Base-by-base conservation (phyloP, 2,113 vertebrate species). In the Thomomys bottae region DNA sequence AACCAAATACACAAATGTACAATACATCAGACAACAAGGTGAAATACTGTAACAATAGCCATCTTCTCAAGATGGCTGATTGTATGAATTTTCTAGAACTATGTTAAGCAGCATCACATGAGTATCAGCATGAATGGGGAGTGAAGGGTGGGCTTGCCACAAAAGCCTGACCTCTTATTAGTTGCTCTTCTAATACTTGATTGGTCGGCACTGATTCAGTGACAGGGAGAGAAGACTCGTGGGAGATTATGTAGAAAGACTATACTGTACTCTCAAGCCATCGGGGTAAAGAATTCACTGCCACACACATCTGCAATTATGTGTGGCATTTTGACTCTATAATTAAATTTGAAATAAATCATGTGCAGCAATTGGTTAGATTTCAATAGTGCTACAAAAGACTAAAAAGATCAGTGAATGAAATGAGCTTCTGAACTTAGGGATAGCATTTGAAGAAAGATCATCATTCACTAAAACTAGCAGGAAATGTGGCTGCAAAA, bases 311-410 rank as follows among this genome's bases (percentile, higher is more conserved):
- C 75, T 63, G 75, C 88, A 94, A 96, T 94, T 95, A 83, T 63
- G 92, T 75, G 83, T 94, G 92, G 88, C 91, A 94, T 94, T 96
- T 92, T 95, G 79, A 67, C 71, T 95, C 94, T 90, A 61, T 93
- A 95, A 95, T 92, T 96, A 96, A 93, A 95, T 93, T 96, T 75
- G 92, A 95, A 95, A 96, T 94, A 94, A 96, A 90, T 92, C 90
- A 88, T 70, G 90, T 83, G 83, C 80, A 79, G 87, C 92, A 95
- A 93, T 92, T 93, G 78, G 92, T 90, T 94, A 92, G 88, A 92
- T 96, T 96, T 96, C 94, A 96, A 93, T 88, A 84, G 80, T 91
- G 59, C 71, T 88, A 80, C 71, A 83, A 86, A 91, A 90, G 89
- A 79, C 32, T 38, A 49, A 87, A 91, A 93, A 86, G 80, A 93